phyloP scores from a whole-genome alignment of 2,888 invertebrate genomes.

The Epinotia nisella region DNA sequence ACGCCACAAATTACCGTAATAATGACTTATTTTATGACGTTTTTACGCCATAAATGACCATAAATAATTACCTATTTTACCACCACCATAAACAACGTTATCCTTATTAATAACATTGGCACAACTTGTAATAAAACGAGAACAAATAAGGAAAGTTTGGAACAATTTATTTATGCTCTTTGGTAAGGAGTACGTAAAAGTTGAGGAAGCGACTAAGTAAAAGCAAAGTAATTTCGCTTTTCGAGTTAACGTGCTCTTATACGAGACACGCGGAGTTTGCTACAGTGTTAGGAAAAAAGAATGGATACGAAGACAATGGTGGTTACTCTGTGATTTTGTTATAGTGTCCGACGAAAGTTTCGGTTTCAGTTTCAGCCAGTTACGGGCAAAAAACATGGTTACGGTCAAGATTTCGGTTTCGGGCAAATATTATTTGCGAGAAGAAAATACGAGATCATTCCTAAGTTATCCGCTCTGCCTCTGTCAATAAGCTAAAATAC shows the following conservation, averaged over 20 bases:
- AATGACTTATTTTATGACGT: not conserved
- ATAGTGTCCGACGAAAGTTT: too few relatives aligned
- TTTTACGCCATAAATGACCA: conserved; percentile 8
- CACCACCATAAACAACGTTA: conserved; percentile 15
- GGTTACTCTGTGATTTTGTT: too few relatives aligned
- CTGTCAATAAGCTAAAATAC: too few relatives aligned
- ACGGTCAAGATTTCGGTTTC: too few relatives aligned
- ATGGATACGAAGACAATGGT: not conserved
- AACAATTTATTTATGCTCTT: conserved; percentile 31
- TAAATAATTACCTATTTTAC: conserved; percentile 22
- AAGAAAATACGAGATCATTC: too few relatives aligned
- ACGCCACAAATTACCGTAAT: not conserved
- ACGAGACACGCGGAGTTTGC: conserved; percentile 9
- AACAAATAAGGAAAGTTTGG: conserved; percentile 32
- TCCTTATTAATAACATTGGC: conserved; percentile 4
- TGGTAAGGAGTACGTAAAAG: conserved; percentile 5
- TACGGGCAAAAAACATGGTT: too few relatives aligned
- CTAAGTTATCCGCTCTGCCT: too few relatives aligned
- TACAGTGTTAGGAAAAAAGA: not conserved
- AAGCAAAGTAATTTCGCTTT: conserved; percentile 41
- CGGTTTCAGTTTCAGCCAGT: too few relatives aligned
- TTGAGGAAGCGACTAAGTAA: conserved; percentile 29
- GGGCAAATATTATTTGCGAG: too few relatives aligned
- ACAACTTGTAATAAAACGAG: conserved; percentile 27
- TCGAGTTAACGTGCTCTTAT: conserved; percentile 24